Percentiles rank a stretch among this genome's conserved stretches.
phyloP scores from a whole-genome alignment of 2,797 vertebrate genomes.

The Hipposideros larvatus region DNA sequence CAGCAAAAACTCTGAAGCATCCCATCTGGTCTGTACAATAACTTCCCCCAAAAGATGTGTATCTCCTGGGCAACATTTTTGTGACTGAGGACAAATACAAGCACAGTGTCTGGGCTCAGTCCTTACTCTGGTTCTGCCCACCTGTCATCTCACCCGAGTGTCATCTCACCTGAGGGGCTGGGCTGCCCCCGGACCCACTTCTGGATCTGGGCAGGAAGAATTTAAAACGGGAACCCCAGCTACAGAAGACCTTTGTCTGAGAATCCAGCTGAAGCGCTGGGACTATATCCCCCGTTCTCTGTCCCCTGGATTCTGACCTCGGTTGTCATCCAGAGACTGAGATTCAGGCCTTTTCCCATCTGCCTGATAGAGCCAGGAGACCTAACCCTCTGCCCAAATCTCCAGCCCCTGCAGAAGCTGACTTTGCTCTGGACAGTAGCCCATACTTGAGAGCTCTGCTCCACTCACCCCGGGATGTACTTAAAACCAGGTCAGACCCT shows the following conservation, averaged over 20 bases:
- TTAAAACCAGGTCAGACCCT: neutral
- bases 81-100: neutral
- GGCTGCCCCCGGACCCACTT: no score
- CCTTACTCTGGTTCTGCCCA: neutral
- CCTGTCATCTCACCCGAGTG: neutral
- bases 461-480: neutral
- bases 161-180: neutral
- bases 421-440: neutral
- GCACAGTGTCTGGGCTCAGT: neutral
- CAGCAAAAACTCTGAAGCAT: neutral
- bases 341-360: no score
- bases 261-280: neutral
- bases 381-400: neutral
- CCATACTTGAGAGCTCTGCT: neutral
- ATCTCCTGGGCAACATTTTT: neutral
- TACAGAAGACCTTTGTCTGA: no score
- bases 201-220: neutral
- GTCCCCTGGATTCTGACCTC: neutral
- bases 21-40: conserved; percentile 25
- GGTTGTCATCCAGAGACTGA: neutral
- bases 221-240: neutral
- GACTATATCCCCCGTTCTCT: neutral
- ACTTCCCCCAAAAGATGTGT: neutral
- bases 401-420: neutral
- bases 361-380: neutral